phyloP scores from a whole-genome alignment of 1,140 invertebrate species.

The Bombus breviceps region DNA sequence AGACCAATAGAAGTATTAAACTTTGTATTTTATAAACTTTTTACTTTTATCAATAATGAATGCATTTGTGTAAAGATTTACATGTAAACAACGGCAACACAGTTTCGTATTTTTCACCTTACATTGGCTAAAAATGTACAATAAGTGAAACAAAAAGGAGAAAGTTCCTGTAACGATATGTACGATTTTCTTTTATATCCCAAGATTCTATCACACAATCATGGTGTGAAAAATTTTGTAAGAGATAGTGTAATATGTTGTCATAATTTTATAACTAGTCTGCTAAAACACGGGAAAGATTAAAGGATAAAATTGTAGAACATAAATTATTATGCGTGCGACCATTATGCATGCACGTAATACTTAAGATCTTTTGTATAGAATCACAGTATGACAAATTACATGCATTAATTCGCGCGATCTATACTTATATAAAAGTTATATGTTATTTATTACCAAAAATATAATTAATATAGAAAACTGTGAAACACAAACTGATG shows the following conservation, averaged over 20 bases:
- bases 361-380: slow-evolving; percentile 33
- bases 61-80: slow-evolving; percentile 28
- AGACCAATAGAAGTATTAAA: slow-evolving; percentile 41
- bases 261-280: slow-evolving; percentile 47
- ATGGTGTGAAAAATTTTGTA: slow-evolving; percentile 15
- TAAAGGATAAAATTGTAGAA: slow-evolving; percentile 15
- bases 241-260: slow-evolving; percentile 20
- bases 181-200: slow-evolving; percentile 44
- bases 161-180: slow-evolving; percentile 39
- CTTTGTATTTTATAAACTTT: slow-evolving; percentile 43
- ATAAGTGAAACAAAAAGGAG: slow-evolving; percentile 31
- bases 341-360: slow-evolving; percentile 11
- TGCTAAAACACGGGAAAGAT: slow-evolving; percentile 8
- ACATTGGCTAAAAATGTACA: slow-evolving; percentile 37
- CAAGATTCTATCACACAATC: slow-evolving; percentile 9
- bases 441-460: slow-evolving; percentile 43
- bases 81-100: neutral
- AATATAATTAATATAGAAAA: slow-evolving; percentile 29
- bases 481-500: slow-evolving; percentile 3
- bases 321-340: slow-evolving; percentile 30
- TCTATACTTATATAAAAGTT: slow-evolving; percentile 15
- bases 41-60: slow-evolving; percentile 16
- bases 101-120: slow-evolving; percentile 7
- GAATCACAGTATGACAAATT: slow-evolving; percentile 3
- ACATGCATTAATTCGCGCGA: slow-evolving; percentile 13